Percentiles rank a stretch among this genome's conserved stretches.
Conservation (phyloP, 2,797 vertebrate genomes). For the Micromesistius poutassou region DNA sequence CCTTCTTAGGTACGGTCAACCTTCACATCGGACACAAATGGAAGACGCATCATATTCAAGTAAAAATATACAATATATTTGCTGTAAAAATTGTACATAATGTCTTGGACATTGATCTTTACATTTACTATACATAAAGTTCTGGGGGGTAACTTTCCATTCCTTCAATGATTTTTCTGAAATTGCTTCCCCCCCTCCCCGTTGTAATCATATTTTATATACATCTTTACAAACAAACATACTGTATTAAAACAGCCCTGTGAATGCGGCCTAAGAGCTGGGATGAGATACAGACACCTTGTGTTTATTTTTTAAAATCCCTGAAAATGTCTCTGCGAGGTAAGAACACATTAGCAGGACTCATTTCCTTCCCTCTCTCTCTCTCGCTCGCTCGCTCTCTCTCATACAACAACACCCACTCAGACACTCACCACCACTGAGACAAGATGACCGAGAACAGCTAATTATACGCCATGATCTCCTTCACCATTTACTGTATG, state of each 20-base stretch:
- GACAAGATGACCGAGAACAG: constrained; percentile 51
- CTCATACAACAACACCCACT: constrained; percentile 41
- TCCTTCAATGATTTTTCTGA: constrained; percentile 65
- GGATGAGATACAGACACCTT: constrained; percentile 55
- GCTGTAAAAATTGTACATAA: constrained; percentile 72
- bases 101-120: constrained; percentile 68
- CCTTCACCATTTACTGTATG: constrained; percentile 37
- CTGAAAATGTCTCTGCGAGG: constrained; percentile 71
- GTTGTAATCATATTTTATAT: constrained; percentile 51
- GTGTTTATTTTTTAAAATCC: constrained; percentile 52
- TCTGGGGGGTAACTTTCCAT: constrained; percentile 59
- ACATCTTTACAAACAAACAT: constrained; percentile 63
- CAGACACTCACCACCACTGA: constrained; percentile 39
- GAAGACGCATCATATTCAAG: constrained; percentile 45
- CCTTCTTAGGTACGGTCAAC: background rate
- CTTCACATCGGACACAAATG: constrained; percentile 29
- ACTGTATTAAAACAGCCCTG: constrained; percentile 57
- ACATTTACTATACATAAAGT: constrained; percentile 64
- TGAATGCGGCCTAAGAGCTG: constrained; percentile 58
- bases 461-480: constrained; percentile 51
- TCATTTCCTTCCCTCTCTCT: constrained; percentile 50
- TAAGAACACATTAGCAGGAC: constrained; percentile 62
- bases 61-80: constrained; percentile 79
- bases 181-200: constrained; percentile 33
- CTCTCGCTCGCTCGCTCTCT: constrained; percentile 39